phyloP scores from a whole-genome alignment of 2,888 invertebrate species.

The Eristalinus sepulchralis region DNA sequence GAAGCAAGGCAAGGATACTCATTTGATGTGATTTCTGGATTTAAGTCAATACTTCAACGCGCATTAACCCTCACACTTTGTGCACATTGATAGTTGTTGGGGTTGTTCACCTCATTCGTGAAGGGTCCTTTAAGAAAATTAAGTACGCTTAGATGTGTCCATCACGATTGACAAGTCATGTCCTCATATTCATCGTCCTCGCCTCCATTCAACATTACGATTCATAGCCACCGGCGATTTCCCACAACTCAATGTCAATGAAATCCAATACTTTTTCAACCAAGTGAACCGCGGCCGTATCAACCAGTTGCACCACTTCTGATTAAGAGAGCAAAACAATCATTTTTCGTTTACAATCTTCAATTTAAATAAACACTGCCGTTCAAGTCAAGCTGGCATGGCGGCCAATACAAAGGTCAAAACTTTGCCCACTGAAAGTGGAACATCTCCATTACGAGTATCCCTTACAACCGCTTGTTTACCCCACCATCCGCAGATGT shows the following conservation, averaged over 20 bases:
- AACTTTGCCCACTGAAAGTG: constrained; percentile 18
- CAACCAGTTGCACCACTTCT: constrained; percentile 17
- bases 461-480: background rate
- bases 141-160: too few species aligned
- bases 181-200: too few species aligned
- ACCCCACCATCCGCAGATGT: background rate
- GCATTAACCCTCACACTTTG: too few species aligned
- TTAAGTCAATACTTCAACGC: too few species aligned
- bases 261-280: constrained; percentile 44
- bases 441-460: background rate
- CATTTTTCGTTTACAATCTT: background rate
- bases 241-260: constrained; percentile 6
- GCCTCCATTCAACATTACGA: too few species aligned
- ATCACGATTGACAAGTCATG: too few species aligned
- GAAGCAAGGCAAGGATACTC: too few species aligned
- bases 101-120: too few species aligned
- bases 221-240: background rate
- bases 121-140: too few species aligned
- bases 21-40: too few species aligned
- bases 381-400: background rate
- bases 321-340: constrained; percentile 8
- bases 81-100: too few species aligned
- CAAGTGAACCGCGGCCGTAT: constrained; percentile 3
- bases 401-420: constrained; percentile 39
- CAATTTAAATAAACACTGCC: constrained; percentile 34